phyloP scores from a whole-genome alignment of 2,888 invertebrate genomes.

The Dastarcus helophoroides region DNA sequence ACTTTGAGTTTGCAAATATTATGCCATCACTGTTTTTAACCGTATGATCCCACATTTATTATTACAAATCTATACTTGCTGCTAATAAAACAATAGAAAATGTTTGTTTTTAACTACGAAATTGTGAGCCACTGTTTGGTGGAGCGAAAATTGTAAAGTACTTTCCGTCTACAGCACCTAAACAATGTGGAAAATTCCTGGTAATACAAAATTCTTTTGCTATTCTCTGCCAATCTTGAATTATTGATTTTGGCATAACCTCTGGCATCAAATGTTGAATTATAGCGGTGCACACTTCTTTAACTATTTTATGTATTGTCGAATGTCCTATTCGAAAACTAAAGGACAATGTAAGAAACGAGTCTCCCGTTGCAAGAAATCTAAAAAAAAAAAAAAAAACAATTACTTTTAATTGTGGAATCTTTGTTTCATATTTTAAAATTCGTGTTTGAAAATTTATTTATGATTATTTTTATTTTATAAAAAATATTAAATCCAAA shows the following conservation, averaged over 20 bases:
- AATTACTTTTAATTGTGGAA: not conserved
- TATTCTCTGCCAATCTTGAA: slow-evolving; percentile 1
- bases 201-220: slow-evolving; percentile 1
- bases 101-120: not conserved
- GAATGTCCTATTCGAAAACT: slow-evolving; percentile 1
- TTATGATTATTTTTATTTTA: not conserved
- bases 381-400: not conserved
- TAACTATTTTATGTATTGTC: slow-evolving; percentile 1
- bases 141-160: slow-evolving; percentile 1
- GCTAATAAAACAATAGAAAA: slow-evolving; percentile 1
- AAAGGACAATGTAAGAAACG: not conserved
- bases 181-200: not conserved
- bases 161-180: slow-evolving; percentile 1
- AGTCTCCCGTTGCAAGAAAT: slow-evolving; percentile 1
- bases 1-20: not conserved
- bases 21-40: not conserved
- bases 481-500: not conserved
- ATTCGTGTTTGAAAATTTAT: too few species aligned
- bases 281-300: slow-evolving; percentile 1
- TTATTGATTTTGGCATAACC: slow-evolving; percentile 1
- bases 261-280: not conserved
- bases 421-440: not conserved
- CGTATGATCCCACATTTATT: slow-evolving; percentile 1
- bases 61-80: slow-evolving; percentile 1
- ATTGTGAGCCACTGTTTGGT: slow-evolving; percentile 1